These are phyloP conservation scores for Enchytraeus crypticus DNA, from an alignment of 2,888 invertebrate genomes.

Conservation along the genomic window DNA sequence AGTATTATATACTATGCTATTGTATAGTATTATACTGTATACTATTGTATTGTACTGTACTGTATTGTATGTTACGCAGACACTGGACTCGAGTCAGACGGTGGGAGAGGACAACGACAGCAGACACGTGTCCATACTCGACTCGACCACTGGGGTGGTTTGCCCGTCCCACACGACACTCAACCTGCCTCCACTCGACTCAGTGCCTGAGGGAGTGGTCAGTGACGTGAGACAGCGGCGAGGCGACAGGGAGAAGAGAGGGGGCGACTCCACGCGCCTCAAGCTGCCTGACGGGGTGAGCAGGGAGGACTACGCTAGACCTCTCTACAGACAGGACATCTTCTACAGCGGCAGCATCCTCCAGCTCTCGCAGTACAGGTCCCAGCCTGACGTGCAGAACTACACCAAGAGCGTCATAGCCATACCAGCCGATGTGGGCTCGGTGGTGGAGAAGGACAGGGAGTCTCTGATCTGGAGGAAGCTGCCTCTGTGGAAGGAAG, in stretches of 20 bases:
- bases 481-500: constrained; percentile 43
- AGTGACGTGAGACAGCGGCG: background rate
- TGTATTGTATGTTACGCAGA: too few species aligned
- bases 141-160: too few species aligned
- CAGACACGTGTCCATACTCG: too few species aligned
- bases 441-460: constrained; percentile 20
- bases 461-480: constrained; percentile 27
- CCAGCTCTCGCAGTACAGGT: constrained; percentile 73
- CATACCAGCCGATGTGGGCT: constrained; percentile 55
- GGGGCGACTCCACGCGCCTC: background rate
- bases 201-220: too few species aligned
- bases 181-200: too few species aligned
- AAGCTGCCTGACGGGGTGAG: constrained; percentile 19
- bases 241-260: background rate
- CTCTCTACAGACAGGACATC: constrained; percentile 87
- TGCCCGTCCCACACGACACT: too few species aligned
- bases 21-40: too few species aligned
- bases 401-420: constrained; percentile 86
- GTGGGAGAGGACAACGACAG: too few species aligned
- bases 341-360: constrained; percentile 93
- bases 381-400: constrained; percentile 69
- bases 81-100: too few species aligned
- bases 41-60: too few species aligned
- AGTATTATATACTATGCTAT: too few species aligned
- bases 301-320: constrained; percentile 54